Evolutionary conservation across 2,888 invertebrate genomes (phyloP).

Genomic region (Rhaphigaster nebulosa): DNA sequence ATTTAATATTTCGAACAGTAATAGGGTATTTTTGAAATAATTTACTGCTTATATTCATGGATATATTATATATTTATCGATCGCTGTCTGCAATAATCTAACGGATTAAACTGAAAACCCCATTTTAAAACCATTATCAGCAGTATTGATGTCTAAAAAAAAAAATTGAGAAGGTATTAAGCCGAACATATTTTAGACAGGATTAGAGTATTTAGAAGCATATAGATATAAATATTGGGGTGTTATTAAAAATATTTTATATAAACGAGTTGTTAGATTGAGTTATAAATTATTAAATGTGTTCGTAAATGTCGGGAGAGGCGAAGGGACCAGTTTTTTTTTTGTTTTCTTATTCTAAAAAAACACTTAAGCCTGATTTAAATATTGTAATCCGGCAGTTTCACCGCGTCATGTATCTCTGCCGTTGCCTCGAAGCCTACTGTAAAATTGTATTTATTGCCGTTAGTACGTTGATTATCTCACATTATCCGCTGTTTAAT

Average conservation of each 20-base stretch:
- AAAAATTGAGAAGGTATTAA: background rate
- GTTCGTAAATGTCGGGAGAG: background rate
- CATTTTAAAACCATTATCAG: background rate
- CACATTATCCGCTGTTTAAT: background rate
- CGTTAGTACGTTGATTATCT: background rate
- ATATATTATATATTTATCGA: background rate
- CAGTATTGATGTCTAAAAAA: background rate
- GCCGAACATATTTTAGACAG: background rate
- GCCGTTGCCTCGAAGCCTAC: background rate
- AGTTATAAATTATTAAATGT: slow-evolving; percentile 36
- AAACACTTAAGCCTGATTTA: slow-evolving; percentile 25
- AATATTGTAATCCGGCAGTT: slow-evolving; percentile 17
- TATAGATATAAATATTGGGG: background rate
- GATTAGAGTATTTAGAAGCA: background rate
- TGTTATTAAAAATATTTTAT: slow-evolving; percentile 6
- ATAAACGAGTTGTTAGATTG: slow-evolving; percentile 2
- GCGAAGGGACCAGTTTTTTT: background rate
- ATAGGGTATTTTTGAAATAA: background rate
- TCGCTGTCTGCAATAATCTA: background rate
- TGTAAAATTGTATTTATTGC: background rate
- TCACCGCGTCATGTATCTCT: background rate
- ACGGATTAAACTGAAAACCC: background rate
- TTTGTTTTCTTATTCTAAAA: background rate
- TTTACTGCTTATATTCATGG: background rate
- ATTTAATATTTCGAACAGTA: background rate